Percentiles rank a stretch among this genome's conserved stretches.
These are phyloP conservation scores for Helostoma temminkii DNA, from an alignment of 2,797 vertebrate species.

Conservation along the genomic window DNA sequence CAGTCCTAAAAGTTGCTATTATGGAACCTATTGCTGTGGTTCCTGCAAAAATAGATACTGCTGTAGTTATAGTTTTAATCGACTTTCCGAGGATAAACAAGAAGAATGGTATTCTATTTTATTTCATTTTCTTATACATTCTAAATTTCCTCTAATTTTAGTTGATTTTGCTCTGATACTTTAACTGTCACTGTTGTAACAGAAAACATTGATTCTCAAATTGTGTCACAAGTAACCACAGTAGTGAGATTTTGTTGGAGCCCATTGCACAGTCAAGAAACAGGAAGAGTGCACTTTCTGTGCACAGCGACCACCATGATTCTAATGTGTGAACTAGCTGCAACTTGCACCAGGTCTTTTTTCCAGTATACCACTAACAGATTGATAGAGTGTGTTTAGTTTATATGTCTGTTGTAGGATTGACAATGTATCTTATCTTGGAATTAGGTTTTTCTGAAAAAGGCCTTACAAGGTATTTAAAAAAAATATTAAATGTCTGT, in stretches of 20 bases:
- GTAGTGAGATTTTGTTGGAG: background rate
- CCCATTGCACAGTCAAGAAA: background rate
- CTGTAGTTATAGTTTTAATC: fast-evolving
- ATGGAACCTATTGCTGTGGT: constrained; percentile 70
- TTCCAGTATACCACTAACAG: background rate
- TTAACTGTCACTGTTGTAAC: background rate
- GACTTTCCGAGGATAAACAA: constrained; percentile 40
- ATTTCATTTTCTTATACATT: background rate
- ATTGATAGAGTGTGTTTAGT: background rate
- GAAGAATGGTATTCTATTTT: constrained; percentile 42
- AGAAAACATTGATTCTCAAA: background rate
- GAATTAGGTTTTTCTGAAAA: too few species aligned
- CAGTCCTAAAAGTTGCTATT: fast-evolving
- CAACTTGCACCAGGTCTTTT: background rate
- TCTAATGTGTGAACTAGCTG: background rate
- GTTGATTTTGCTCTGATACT: background rate
- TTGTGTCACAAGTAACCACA: background rate
- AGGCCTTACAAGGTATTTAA: too few species aligned
- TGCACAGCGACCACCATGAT: constrained; percentile 14
- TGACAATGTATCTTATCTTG: too few species aligned
- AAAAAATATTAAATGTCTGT: too few species aligned
- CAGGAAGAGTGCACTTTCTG: constrained; percentile 58
- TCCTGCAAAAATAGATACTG: constrained; percentile 53
- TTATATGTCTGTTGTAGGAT: background rate
- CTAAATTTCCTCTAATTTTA: background rate